A percentile compares a stretch with the other conserved stretches of the same genome.
These are phyloP conservation scores for Melipona quadrifasciata DNA, from an alignment of 1,140 invertebrate species.

Conservation along the genomic window DNA sequence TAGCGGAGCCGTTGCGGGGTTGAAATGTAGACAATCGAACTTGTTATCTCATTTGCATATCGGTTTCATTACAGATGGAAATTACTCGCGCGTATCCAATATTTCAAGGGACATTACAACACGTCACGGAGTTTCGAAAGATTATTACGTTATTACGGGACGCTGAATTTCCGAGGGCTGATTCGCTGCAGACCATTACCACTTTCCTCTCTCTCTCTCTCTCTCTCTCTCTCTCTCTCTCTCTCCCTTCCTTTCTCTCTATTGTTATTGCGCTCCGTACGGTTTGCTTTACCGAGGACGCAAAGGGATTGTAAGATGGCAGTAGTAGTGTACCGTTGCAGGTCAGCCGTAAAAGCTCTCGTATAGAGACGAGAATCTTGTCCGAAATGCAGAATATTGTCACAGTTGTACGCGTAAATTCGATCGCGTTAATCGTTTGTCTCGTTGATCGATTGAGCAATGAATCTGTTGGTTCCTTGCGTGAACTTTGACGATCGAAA, in stretches of 20 bases:
- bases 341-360: constrained; percentile 24
- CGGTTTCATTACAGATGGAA: constrained; percentile 42
- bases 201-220: background rate
- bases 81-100: constrained; percentile 31
- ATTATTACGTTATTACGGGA: constrained; percentile 35
- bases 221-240: background rate
- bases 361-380: background rate
- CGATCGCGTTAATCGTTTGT: background rate
- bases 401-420: background rate
- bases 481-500: background rate
- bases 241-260: background rate
- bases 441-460: background rate
- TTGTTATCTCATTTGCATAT: constrained; percentile 32
- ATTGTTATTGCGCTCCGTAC: constrained; percentile 7
- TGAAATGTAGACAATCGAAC: constrained; percentile 23
- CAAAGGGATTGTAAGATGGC: constrained; percentile 33
- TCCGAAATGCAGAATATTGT: background rate
- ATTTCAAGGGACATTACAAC: constrained; percentile 34
- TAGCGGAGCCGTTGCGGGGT: background rate
- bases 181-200: constrained; percentile 13
- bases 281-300: constrained; percentile 12
- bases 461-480: background rate
- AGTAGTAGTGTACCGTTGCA: constrained; percentile 30
- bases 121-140: constrained; percentile 27
- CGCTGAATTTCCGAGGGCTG: constrained; percentile 1